Base-by-base conservation (phyloP, 2,113 vertebrate genomes). In the Aspiorhynchus laticeps region DNA sequence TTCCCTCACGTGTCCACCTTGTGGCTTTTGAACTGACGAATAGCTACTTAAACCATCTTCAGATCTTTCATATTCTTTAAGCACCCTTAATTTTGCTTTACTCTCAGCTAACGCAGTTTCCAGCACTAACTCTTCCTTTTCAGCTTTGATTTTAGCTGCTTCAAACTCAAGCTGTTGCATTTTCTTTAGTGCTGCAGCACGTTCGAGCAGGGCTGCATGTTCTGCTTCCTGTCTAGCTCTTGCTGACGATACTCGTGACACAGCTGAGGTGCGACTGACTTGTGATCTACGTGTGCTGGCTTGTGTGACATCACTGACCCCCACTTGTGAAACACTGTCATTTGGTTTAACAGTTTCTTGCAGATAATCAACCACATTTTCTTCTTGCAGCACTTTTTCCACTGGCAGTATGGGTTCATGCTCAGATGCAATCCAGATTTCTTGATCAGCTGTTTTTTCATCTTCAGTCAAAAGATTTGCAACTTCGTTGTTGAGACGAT, bases 121-220 rank as follows among this genome's bases (percentile, higher is more conserved):
- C n/a, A n/a, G n/a, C n/a, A n/a, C n/a, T n/a, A n/a, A n/a, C n/a
- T n/a, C n/a, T n/a, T n/a, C n/a, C n/a, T n/a, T n/a, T n/a, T n/a
- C n/a, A n/a, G n/a, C n/a, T n/a, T n/a, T n/a, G n/a, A n/a, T n/a
- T n/a, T n/a, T 77, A 53, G 51, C 51, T 53, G 51, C 36, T 73
- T 73, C 69, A 38, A 73, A 24, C 21, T 73, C 69, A 73, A 73
- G 69, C 21, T 73, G 69, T 41, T 73, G 69, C 21, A 24, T 73
- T 73, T 73, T 73, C 38, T 74, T 74, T 43, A 74, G 38, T 4
- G 71, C 19, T 74, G 71, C 38, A n/a, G 38, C 71, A 24, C 71
- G 19, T 74, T 21, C 71, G 1, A 74, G 38, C 21, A 74, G 24
- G 24, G 71, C 71, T 74, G 71, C 71, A 74, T n/a, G 71, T 74